A percentile compares a stretch with the other conserved stretches of the same genome.
Conservation (phyloP, 2,888 invertebrate genomes). For the Lysandra coridon region DNA sequence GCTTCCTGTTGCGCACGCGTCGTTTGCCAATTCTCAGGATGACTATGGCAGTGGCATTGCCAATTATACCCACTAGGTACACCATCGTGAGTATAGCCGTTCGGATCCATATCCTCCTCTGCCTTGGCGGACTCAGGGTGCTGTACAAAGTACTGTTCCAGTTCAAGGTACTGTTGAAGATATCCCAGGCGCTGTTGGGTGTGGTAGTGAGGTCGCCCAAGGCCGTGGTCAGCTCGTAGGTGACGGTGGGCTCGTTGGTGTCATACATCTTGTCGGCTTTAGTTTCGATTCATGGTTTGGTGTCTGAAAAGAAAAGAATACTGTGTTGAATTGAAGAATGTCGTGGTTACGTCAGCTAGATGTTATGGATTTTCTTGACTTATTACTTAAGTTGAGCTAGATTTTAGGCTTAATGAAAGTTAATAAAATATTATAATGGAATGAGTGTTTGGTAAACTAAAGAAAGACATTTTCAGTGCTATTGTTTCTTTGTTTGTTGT, state of each 20-base stretch:
- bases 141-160: background rate
- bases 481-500: no score
- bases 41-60: conserved; percentile 88
- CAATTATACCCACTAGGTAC: conserved; percentile 85
- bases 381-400: no score
- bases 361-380: no score
- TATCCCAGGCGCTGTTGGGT: background rate
- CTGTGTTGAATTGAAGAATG: no score
- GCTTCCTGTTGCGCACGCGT: conserved; percentile 88
- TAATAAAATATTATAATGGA: no score
- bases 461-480: no score
- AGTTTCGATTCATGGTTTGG: background rate
- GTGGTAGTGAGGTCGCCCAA: background rate
- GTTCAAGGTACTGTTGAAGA: background rate
- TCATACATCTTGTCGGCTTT: background rate
- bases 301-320: background rate
- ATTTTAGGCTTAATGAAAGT: no score
- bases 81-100: conserved; percentile 50
- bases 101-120: background rate
- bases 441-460: no score
- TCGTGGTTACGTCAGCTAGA: no score
- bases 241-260: background rate
- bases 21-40: conserved; percentile 86
- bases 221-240: background rate
- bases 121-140: background rate